A percentile compares a stretch with the other conserved stretches of the same genome.
phyloP scores from a whole-genome alignment of 2,113 vertebrate genomes.

The Colossoma macropomum region DNA sequence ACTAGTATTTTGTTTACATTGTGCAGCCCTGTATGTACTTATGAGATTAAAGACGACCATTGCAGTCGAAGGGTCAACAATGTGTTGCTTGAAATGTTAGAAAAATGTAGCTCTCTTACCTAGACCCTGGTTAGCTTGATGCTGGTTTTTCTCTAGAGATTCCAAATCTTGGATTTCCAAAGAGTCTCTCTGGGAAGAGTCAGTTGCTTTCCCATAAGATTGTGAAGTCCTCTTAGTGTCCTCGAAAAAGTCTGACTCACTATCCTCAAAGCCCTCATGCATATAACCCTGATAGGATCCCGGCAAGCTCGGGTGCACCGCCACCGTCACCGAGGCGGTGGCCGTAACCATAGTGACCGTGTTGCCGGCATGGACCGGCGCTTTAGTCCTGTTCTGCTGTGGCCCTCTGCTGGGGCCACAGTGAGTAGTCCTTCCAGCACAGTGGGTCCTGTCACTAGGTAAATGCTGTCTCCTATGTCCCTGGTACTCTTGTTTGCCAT shows the following conservation, averaged over 20 bases:
- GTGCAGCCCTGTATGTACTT: no score
- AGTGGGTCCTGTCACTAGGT: conserved; percentile 70
- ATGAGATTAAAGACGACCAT: not conserved
- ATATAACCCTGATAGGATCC: conserved; percentile 85
- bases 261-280: conserved; percentile 82
- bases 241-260: conserved; percentile 79
- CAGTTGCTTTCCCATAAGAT: conserved; percentile 67
- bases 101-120: conserved; percentile 59
- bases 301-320: conserved; percentile 87
- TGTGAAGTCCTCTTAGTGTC: conserved; percentile 71
- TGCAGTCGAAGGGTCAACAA: not conserved
- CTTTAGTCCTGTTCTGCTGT: conserved; percentile 81
- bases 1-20: no score
- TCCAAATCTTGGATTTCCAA: conserved; percentile 86
- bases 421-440: conserved; percentile 71
- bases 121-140: conserved; percentile 70
- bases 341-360: conserved; percentile 87
- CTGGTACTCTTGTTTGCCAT: conserved; percentile 70
- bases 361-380: conserved; percentile 72
- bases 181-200: conserved; percentile 75
- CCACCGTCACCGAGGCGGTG: conserved; percentile 93
- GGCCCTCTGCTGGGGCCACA: conserved; percentile 74
- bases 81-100: not conserved
- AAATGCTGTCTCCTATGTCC: conserved; percentile 69
- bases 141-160: conserved; percentile 65